phyloP scores from a whole-genome alignment of 2,888 invertebrate genomes.

The Abrostola triplasia region DNA sequence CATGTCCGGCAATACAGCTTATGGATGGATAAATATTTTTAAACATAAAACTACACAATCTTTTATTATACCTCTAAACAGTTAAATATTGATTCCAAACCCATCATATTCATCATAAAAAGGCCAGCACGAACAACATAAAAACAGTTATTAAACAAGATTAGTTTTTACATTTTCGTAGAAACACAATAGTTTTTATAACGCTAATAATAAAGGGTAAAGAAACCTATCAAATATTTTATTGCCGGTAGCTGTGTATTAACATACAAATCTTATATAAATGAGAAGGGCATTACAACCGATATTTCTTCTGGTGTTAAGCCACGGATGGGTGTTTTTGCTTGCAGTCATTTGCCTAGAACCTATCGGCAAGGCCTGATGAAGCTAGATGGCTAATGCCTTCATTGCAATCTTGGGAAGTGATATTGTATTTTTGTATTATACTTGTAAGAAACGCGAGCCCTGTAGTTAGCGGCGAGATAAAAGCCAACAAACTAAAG shows the following conservation, averaged over 20 bases:
- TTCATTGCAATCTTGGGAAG: slow-evolving; percentile 40
- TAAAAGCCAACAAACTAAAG: too few relatives aligned
- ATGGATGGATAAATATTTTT: too few relatives aligned
- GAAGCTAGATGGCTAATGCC: slow-evolving; percentile 41
- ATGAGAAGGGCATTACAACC: slow-evolving; percentile 43
- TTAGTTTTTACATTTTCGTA: slow-evolving; percentile 29
- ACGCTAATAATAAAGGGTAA: slow-evolving; percentile 16
- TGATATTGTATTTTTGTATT: slow-evolving; percentile 30
- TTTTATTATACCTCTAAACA: background rate
- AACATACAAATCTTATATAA: slow-evolving; percentile 34
- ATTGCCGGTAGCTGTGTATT: slow-evolving; percentile 25
- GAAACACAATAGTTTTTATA: slow-evolving; percentile 25
- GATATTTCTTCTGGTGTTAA: slow-evolving; percentile 26
- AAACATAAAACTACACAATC: too few relatives aligned
- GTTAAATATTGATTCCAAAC: background rate
- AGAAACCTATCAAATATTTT: slow-evolving; percentile 29
- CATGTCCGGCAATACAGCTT: too few relatives aligned
- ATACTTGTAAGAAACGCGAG: background rate
- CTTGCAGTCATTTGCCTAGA: slow-evolving; percentile 54
- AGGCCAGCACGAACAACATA: slow-evolving; percentile 1
- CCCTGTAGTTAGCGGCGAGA: background rate
- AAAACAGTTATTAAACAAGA: slow-evolving; percentile 3
- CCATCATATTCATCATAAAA: slow-evolving; percentile 16
- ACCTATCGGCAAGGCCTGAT: slow-evolving; percentile 41
- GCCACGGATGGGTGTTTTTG: slow-evolving; percentile 51